phyloP scores from a whole-genome alignment of 2,797 vertebrate genomes.

The Staurois parvus region DNA sequence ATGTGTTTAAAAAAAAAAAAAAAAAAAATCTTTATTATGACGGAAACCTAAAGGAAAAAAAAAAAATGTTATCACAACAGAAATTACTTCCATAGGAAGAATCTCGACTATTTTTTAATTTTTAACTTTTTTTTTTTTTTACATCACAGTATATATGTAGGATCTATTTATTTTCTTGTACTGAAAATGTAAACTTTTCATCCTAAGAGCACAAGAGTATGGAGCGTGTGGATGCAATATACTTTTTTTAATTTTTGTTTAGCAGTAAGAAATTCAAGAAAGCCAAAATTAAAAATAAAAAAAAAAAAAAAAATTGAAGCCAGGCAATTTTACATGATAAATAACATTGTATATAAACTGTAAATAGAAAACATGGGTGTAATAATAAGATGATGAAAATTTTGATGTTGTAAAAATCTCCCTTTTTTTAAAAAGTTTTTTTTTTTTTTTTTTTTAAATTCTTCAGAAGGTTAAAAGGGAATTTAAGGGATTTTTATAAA shows the following conservation, averaged over 20 bases:
- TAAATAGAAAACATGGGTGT: neutral
- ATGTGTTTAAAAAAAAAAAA: neutral
- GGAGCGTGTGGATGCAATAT: slow-evolving; percentile 11
- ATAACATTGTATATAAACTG: neutral
- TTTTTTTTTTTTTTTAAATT: neutral
- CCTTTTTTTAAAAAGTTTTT: neutral
- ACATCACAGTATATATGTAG: slow-evolving; percentile 55
- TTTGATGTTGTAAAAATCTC: neutral
- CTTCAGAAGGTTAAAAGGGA: neutral
- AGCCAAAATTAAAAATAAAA: neutral
- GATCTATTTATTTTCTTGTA: slow-evolving; percentile 20
- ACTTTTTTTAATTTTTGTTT: neutral
- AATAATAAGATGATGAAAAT: neutral
- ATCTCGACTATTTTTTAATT: slow-evolving; percentile 34
- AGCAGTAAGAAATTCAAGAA: no score
- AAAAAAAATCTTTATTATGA: neutral
- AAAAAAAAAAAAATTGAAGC: neutral
- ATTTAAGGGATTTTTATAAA: neutral
- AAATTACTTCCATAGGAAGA: slow-evolving; percentile 62
- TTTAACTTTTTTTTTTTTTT: slow-evolving; percentile 18
- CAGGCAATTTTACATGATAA: neutral
- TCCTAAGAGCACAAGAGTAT: slow-evolving; percentile 5
- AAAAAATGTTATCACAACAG: slow-evolving; percentile 55
- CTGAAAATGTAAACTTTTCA: slow-evolving; percentile 49
- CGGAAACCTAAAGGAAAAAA: neutral